Base-by-base conservation (phyloP, 2,113 vertebrate species). In the Cyphomyrus plagiostoma region DNA sequence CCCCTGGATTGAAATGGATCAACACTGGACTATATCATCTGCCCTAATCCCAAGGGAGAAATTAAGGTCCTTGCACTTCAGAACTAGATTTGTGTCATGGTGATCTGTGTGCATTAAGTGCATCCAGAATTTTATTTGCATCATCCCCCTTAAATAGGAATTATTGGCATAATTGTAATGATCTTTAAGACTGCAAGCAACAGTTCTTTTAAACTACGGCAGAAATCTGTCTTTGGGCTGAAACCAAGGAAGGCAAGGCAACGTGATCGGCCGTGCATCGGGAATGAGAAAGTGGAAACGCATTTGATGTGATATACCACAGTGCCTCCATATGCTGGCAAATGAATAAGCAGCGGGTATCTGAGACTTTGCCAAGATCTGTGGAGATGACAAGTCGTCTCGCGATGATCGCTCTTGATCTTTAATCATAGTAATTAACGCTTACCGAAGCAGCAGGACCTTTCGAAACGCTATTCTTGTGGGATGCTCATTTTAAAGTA, bases 321-420 rank as follows among this genome's bases (percentile, higher is more conserved):
- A 96, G 98, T 95, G 97, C 94, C 97, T 95, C 98, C 98, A 98
- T 99, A 99, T 99, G 98, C 96, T 97, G 96, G 96, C 96, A 98
- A 98, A 99, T 99, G 97, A 98, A 98, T 98, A 98, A 97, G 93
- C 98, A 98, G 98, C 98, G 98, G 97, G 98, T 97, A 97, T 93
- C 96, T 96, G 96, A 97, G 96, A 95, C 96, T 97, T 97, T 99
- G 98, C 98, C 98, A 99, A 97, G 95, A 94, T 96, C 96, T 96
- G 91, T 96, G 96, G 97, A 97, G 98, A 98, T 98, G 97, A 97
- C 97, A 97, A 97, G 96, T 97, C 96, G 97, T 97, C 96, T 95
- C 96, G 93, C 94, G 96, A 97, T 99, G 96, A 98, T 99, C 96
- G 95, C 96, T 96, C 96, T 98, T 98, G 96, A 98, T 98, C 97